Base-by-base conservation (phyloP, 2,888 invertebrate species). In the Drosophila stalkeri region DNA sequence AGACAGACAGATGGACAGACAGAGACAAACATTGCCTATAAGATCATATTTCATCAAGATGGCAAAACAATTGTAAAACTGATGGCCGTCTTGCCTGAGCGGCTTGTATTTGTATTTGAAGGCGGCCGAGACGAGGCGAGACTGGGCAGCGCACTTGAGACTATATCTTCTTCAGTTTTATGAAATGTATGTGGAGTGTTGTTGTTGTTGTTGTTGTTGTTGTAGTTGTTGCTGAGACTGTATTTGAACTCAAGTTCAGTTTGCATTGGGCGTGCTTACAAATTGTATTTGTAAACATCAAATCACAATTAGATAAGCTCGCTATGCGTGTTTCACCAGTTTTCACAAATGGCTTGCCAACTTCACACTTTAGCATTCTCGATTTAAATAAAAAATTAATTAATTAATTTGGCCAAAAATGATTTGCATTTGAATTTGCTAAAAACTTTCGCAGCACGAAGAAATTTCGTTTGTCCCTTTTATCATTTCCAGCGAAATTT, bases 71-170 rank as follows among this genome's bases (percentile, higher is more conserved):
- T 76, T 76, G 80, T 63, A 60, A 54, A 84, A 77, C 72, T 82
- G 90, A 86, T 89, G 86, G 88, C 67, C 90, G 86, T 78, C 69
- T 75, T 65, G 88, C 64, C 81, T 83, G 80, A 90, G 72, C 88
- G 88, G 70, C 41, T 78, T 64, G 73, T 16, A 46, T 74, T 68
- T 82, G 75, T 31, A 87, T 80, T 82, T 78, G 80, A 87, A 76
- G 85, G 77, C 64, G 67, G 57, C 1, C 41, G 52, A 63, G 81
- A 55, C 37, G 37, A 63, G 81, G 52, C 43, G 37, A 52, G 51
- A 49, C 49, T 51, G 49, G 33, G 52, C 52, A 37, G 33, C 60
- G 61, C 57, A 70, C 67, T 68, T 76, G 77, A 54, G 61, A 71
- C 62, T 57, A 37, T 51, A 64, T 62, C 69, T 49, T 41, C 49